Evolutionary conservation across 2,888 invertebrate species (phyloP).

Genomic region (Agonopterix subpropinquella): DNA sequence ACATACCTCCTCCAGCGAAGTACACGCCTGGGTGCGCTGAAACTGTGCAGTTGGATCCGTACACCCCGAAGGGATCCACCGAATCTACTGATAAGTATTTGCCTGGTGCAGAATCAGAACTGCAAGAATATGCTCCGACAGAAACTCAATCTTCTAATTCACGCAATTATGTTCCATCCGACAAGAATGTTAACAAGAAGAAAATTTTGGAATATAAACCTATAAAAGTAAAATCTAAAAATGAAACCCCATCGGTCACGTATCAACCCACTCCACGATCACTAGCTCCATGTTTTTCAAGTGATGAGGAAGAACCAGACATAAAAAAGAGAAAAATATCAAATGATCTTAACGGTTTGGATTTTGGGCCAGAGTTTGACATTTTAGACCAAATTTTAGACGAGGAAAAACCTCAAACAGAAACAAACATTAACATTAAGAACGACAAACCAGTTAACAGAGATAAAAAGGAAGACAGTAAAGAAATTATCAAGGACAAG

Average conservation of each 20-base stretch:
- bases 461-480: constrained; percentile 19
- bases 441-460: constrained; percentile 16
- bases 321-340: constrained; percentile 53
- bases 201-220: constrained; percentile 67
- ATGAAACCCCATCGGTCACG: constrained; percentile 38
- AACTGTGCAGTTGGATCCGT: constrained; percentile 47
- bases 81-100: constrained; percentile 57
- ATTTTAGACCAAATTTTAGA: constrained; percentile 68
- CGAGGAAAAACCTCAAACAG: constrained; percentile 49
- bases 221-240: constrained; percentile 42
- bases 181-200: constrained; percentile 49
- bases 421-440: constrained; percentile 13
- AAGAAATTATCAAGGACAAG: constrained; percentile 12
- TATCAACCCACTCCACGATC: constrained; percentile 67
- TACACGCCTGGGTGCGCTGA: constrained; percentile 57
- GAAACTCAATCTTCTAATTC: constrained; percentile 37
- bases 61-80: constrained; percentile 52
- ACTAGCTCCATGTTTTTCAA: constrained; percentile 64
- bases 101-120: constrained; percentile 51
- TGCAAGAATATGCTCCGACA: constrained; percentile 55
- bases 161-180: constrained; percentile 62
- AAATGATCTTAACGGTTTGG: constrained; percentile 60
- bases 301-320: constrained; percentile 67
- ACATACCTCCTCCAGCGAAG: constrained; percentile 50
- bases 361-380: constrained; percentile 68